Conservation (phyloP, 2,888 invertebrate species). For the Eristalis intricaria region DNA sequence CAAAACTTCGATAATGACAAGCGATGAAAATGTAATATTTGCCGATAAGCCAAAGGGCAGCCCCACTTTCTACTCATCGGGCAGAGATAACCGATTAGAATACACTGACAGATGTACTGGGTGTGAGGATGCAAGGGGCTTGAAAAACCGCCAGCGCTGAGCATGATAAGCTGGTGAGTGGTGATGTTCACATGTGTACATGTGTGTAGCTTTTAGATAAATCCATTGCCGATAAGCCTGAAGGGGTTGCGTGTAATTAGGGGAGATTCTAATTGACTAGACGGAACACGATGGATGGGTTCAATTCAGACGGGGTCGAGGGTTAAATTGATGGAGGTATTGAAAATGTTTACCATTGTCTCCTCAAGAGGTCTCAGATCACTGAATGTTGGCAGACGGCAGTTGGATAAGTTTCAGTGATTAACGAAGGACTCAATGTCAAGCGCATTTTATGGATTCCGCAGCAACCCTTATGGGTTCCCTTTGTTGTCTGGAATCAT, state of each 20-base stretch:
- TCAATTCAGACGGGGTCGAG: too few relatives aligned
- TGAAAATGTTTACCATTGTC: too few relatives aligned
- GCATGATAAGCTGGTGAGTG: neutral
- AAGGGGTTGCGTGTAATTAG: neutral
- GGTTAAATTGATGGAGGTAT: too few relatives aligned
- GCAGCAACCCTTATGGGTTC: too few relatives aligned
- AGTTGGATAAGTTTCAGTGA: too few relatives aligned
- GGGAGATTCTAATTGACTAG: too few relatives aligned
- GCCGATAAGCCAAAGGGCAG: slow-evolving; percentile 2
- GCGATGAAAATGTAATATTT: slow-evolving; percentile 1
- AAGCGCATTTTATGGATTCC: too few relatives aligned
- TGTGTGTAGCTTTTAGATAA: slow-evolving; percentile 13
- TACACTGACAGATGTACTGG: neutral
- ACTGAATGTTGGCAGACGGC: too few relatives aligned
- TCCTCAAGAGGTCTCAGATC: too few relatives aligned
- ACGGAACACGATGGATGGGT: too few relatives aligned
- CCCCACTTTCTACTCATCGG: neutral
- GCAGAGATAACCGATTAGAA: slow-evolving; percentile 1
- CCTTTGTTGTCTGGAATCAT: too few relatives aligned
- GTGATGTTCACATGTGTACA: neutral
- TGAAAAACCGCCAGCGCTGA: neutral
- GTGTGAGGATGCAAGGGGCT: neutral
- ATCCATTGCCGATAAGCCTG: neutral
- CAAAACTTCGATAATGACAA: neutral
- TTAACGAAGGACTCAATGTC: too few relatives aligned